Base-by-base conservation (phyloP, 2,797 vertebrate species). In the Coregonus ussuriensis region DNA sequence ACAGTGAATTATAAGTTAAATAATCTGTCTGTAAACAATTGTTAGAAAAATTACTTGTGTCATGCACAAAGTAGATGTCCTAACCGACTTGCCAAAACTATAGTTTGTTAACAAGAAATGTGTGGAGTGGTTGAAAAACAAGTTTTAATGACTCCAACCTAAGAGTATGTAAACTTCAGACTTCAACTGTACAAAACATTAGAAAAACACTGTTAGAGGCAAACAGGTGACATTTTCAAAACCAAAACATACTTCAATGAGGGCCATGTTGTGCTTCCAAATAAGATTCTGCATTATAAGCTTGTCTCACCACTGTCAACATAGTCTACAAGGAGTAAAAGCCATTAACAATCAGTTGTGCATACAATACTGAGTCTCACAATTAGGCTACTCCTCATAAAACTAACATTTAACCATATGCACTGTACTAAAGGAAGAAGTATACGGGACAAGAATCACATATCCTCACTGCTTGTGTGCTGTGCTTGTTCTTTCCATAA, bases 151-250 rank as follows among this genome's bases (percentile, higher is more conserved):
- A 25, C 25, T 25, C 25, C 25, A 25, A 25, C 25, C 25, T 25
- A 25, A 25, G 25, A 25, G 25, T 25, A 25, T 25, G 25, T 25
- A 25, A 25, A 25, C 25, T 25, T 25, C 25, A 25, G 25, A 25
- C 25, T 25, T 25, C 25, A 25, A 25, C 25, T 25, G 25, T 25
- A 25, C 77, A 81, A 72, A 83, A 87, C 69, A 82, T 52, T 74
- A 79, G 62, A 81, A 75, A 76, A 25, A 85, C 79, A 33, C 31
- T 33, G 31, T 33, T 33, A 47, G 41, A 91, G 86, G 82, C 81
- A 87, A 83, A 89, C 79, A 75, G 79, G 74, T 85, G 79, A 84
- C 67, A 6, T 33, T 76, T 77, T 80, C 41, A 59, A 9, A 47
- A 47, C 41, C 9, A 47, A 47, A 47, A 47, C 41, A 47, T 47